These are phyloP conservation scores for Campopleginae sp. DNA, from an alignment of 2,888 invertebrate species.

Conservation along the genomic window DNA sequence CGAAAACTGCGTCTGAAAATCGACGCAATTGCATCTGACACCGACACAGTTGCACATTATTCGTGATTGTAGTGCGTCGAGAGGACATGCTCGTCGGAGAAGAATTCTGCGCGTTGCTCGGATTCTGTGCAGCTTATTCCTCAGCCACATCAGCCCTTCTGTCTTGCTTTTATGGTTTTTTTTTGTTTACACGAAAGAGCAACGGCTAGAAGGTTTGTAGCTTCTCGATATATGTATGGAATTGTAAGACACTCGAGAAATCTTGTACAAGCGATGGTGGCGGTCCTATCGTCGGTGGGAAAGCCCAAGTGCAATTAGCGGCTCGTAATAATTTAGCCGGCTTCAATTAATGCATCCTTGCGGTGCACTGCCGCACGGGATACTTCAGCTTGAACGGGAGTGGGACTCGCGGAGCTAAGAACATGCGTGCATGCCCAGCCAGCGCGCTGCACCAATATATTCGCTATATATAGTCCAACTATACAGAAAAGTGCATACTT, in stretches of 20 bases:
- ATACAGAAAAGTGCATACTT: conserved; percentile 32
- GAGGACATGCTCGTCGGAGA: conserved; percentile 37
- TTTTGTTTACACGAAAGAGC: conserved; percentile 36
- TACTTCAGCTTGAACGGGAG: conserved; percentile 36
- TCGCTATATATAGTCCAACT: conserved; percentile 3
- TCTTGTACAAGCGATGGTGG: conserved; percentile 2
- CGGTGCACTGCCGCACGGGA: conserved; percentile 60
- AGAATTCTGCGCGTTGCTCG: conserved; percentile 41
- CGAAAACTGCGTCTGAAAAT: background rate
- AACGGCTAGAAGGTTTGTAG: conserved; percentile 12
- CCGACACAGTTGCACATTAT: background rate
- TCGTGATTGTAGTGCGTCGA: conserved; percentile 23
- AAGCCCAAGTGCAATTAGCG: conserved; percentile 79
- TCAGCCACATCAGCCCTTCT: conserved; percentile 34
- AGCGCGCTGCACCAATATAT: conserved; percentile 38
- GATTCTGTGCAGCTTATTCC: conserved; percentile 35
- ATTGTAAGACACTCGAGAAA: conserved; percentile 11
- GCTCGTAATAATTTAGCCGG: conserved; percentile 81
- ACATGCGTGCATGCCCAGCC: conserved; percentile 17
- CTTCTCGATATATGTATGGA: background rate
- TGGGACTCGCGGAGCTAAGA: background rate
- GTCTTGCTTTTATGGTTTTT: conserved; percentile 29
- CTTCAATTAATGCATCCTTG: conserved; percentile 80
- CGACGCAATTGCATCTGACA: background rate
- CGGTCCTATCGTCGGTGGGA: conserved; percentile 54